These are phyloP conservation scores for Lepidocyrtoides sp. DNA, from an alignment of 2,888 invertebrate species.

Conservation along the genomic window DNA sequence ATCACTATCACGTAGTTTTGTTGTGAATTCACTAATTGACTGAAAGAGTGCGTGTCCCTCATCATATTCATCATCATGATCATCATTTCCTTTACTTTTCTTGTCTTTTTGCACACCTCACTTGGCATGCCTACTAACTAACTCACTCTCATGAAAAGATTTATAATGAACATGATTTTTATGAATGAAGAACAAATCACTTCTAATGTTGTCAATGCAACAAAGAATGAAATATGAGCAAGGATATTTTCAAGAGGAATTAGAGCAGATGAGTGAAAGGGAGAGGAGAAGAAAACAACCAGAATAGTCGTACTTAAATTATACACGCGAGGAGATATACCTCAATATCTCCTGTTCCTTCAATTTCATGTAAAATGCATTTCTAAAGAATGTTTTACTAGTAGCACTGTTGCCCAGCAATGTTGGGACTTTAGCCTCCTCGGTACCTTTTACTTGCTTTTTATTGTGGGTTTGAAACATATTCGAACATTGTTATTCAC, in stretches of 20 bases:
- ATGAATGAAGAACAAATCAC: slow-evolving; percentile 46
- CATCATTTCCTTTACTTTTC: slow-evolving; percentile 3
- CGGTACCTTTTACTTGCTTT: too few species aligned
- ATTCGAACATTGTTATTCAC: too few species aligned
- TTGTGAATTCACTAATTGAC: slow-evolving; percentile 70
- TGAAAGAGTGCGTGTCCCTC: slow-evolving; percentile 56
- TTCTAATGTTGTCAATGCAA: neutral
- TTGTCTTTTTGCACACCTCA: neutral
- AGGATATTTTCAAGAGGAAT: slow-evolving; percentile 31
- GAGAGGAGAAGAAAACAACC: slow-evolving; percentile 37
- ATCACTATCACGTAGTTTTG: slow-evolving; percentile 67
- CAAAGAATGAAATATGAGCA: neutral
- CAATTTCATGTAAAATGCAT: slow-evolving; percentile 2
- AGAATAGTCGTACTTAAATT: neutral
- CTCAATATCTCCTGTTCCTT: neutral
- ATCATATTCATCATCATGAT: too few species aligned
- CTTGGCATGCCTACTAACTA: neutral
- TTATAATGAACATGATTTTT: slow-evolving; percentile 50
- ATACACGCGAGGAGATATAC: too few species aligned
- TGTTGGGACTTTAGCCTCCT: too few species aligned
- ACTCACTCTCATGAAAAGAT: slow-evolving; percentile 18
- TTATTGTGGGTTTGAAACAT: too few species aligned
- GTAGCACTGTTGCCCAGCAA: too few species aligned
- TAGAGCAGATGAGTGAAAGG: slow-evolving; percentile 37
- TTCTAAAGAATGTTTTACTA: neutral